These are phyloP conservation scores for Embidobia sp. DNA, from an alignment of 2,888 invertebrate genomes.

Conservation along the genomic window DNA sequence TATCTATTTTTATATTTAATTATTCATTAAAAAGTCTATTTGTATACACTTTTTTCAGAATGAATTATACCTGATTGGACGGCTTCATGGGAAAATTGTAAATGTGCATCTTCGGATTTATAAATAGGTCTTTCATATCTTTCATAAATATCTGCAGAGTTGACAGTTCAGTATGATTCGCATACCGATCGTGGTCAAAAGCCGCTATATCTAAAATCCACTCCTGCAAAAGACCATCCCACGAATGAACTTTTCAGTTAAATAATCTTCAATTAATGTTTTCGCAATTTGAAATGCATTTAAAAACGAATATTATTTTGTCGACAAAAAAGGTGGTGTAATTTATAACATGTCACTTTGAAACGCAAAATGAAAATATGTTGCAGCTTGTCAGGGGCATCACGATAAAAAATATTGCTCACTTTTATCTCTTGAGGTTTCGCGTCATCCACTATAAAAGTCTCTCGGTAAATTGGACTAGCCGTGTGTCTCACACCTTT, in stretches of 20 bases:
- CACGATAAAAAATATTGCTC: constrained; percentile 47
- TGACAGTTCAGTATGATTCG: constrained; percentile 82
- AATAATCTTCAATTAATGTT: too few species aligned
- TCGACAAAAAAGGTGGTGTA: constrained; percentile 9
- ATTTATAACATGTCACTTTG: constrained; percentile 35
- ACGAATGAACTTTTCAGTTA: too few species aligned
- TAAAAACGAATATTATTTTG: not conserved
- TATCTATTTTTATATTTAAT: too few species aligned
- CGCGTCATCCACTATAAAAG: constrained; percentile 80
- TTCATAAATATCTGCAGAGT: constrained; percentile 80
- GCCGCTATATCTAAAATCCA: constrained; percentile 81
- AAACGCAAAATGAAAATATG: constrained; percentile 17
- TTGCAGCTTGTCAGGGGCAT: constrained; percentile 37
- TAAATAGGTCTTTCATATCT: constrained; percentile 79
- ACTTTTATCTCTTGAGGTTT: constrained; percentile 79
- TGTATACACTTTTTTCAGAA: not conserved
- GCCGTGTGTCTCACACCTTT: constrained; percentile 80
- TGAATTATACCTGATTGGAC: constrained; percentile 77
- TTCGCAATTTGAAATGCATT: not conserved
- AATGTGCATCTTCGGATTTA: constrained; percentile 78
- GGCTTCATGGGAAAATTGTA: constrained; percentile 80
- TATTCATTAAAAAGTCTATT: too few species aligned
- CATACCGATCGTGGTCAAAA: constrained; percentile 82
- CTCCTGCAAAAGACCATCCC: constrained; percentile 76
- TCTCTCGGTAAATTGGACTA: constrained; percentile 81